Evolutionary conservation across 2,113 vertebrate genomes (phyloP).

Genomic region (Boleophthalmus pectinirostris): DNA sequence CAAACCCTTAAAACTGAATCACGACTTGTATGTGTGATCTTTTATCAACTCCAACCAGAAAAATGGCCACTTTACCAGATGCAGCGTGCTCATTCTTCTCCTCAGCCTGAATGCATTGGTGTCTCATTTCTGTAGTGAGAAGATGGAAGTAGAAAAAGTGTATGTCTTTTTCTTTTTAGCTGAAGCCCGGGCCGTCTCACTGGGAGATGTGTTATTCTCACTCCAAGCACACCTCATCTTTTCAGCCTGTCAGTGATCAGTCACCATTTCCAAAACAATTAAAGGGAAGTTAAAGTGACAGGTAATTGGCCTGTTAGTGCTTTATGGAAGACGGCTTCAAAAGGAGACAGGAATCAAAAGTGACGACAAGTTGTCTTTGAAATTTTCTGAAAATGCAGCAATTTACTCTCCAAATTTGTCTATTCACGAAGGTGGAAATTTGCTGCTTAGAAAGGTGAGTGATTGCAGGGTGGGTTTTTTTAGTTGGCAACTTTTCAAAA

Average conservation of each 20-base stretch:
- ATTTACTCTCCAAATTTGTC: not conserved
- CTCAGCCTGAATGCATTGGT: conserved; percentile 12
- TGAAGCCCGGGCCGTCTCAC: conserved; percentile 17
- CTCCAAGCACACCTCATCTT: conserved; percentile 20
- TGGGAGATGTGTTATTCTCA: conserved; percentile 30
- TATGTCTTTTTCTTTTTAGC: conserved; percentile 27
- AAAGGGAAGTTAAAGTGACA: conserved; percentile 30
- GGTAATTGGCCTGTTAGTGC: conserved; percentile 19
- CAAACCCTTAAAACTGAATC: conserved; percentile 29
- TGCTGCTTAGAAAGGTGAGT: not conserved
- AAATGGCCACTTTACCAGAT: conserved; percentile 20
- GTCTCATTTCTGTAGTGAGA: conserved; percentile 19
- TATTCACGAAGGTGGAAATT: not conserved
- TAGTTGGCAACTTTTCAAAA: not conserved
- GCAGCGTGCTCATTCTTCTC: conserved; percentile 12
- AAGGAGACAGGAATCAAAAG: conserved; percentile 10
- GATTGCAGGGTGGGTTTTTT: not conserved
- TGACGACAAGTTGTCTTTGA: conserved; percentile 13
- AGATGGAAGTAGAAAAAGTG: conserved; percentile 8
- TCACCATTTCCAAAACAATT: conserved; percentile 30
- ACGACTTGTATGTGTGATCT: conserved; percentile 27
- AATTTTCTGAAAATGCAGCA: conserved; percentile 6
- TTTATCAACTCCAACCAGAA: not conserved
- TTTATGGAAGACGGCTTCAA: conserved; percentile 21
- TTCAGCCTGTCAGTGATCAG: conserved; percentile 23